Percentiles rank a stretch among this genome's conserved stretches.
phyloP scores from a whole-genome alignment of 2,888 invertebrate genomes.

The Acronicta psi region DNA sequence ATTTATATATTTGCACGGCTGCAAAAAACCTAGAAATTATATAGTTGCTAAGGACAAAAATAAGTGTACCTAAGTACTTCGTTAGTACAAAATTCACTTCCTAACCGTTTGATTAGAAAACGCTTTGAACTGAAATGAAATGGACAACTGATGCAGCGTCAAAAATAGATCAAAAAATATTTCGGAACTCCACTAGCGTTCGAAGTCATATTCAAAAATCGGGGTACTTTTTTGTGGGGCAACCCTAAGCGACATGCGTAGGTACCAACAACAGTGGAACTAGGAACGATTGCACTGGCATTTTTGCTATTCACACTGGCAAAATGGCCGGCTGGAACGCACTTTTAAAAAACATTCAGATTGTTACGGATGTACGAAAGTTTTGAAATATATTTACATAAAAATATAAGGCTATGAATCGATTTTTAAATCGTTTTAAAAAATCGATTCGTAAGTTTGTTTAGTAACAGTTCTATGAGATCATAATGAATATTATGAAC shows the following conservation, averaged over 20 bases:
- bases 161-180: slow-evolving; percentile 30
- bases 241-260: slow-evolving; percentile 55
- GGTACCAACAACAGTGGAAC: slow-evolving; percentile 47
- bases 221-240: slow-evolving; percentile 46
- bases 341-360: slow-evolving; percentile 80
- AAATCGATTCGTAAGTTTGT: no score
- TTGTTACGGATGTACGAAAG: slow-evolving; percentile 52
- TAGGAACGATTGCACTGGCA: slow-evolving; percentile 61
- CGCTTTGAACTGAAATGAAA: not conserved
- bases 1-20: no score
- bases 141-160: not conserved
- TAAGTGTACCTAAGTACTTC: not conserved
- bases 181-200: slow-evolving; percentile 12
- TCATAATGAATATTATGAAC: no score
- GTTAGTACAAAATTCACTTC: not conserved
- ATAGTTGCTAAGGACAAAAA: no score
- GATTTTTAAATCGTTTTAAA: no score
- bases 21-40: no score
- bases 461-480: no score
- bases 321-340: slow-evolving; percentile 74
- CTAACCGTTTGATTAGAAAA: not conserved
- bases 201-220: slow-evolving; percentile 60
- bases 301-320: slow-evolving; percentile 73
- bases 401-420: no score
- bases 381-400: not conserved